phyloP scores from a whole-genome alignment of 2,113 vertebrate species.

The Puffinus mauretanicus region DNA sequence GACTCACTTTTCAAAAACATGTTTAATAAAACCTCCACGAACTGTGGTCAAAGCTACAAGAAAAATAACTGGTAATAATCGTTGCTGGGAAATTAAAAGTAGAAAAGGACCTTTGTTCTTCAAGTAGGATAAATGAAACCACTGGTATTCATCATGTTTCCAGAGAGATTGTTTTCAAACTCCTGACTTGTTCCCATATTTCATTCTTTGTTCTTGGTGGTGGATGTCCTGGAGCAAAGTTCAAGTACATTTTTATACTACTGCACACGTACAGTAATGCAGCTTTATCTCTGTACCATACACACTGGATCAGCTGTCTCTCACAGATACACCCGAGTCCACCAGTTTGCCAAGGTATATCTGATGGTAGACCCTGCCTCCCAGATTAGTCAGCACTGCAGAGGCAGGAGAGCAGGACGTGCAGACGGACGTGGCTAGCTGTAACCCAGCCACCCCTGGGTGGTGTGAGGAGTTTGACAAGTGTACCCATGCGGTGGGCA shows the following conservation, averaged over 20 bases:
- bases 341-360: rapidly evolving
- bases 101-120: conserved; percentile 67
- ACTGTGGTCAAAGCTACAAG: conserved; percentile 54
- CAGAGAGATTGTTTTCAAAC: conserved; percentile 63
- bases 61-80: conserved; percentile 67
- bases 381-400: not conserved
- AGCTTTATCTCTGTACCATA: not conserved
- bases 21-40: conserved; percentile 54
- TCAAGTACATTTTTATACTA: not conserved
- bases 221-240: conserved; percentile 31
- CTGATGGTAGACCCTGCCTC: not conserved
- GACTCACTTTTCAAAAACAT: conserved; percentile 59
- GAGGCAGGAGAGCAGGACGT: not conserved
- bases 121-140: conserved; percentile 56
- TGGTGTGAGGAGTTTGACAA: not conserved
- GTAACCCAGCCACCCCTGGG: not conserved
- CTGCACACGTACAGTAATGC: not conserved
- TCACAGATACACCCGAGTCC: not conserved
- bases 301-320: not conserved
- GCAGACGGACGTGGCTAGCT: not conserved
- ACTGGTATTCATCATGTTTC: conserved; percentile 62
- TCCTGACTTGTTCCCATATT: conserved; percentile 48
- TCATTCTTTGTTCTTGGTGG: conserved; percentile 49
- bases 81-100: conserved; percentile 66
- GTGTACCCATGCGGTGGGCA: rapidly evolving